Evolutionary conservation across 1,140 invertebrate genomes (phyloP), one percentile per base, ranked within the genome.

Genomic region (Lasaia peninsularis): DNA sequence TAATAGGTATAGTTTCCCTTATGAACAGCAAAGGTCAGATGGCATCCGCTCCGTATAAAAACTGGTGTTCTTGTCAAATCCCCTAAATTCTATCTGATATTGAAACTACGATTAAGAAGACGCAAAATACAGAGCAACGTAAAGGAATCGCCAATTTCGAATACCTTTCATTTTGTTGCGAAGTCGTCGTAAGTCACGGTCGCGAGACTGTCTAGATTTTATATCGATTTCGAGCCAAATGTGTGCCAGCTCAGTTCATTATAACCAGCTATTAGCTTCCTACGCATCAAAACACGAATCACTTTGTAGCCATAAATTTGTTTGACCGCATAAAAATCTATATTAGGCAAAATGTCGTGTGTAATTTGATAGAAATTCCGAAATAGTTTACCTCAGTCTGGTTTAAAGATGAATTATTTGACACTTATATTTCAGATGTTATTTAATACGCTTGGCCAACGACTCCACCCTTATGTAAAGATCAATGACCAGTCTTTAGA

Each of bases 341-440:
- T 48, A 48, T 48, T 21, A 11, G 44, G 44, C 20, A 11, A 21
- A 21, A n/a, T 20, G 44, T 48, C 11, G 18, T 24, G 20, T 48
- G 11, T 48, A 48, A 48, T 48, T 48, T 24, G 20, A 20, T 20
- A 48, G 44, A 48, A 48, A 21, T 18, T 10, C 18, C 21, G 44
- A 11, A 48, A 48, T 48, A 24, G 20, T 21, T 18, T 48, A 7
- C 24, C 24, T 28, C 8, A 28, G 24, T 28, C 4, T n/a, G n/a
- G 16, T 6, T 48, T 48, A 21, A 21, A 48, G 20, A 21, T 48
- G 44, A 48, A 48, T 6, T 48, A 48, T 24, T 48, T n/a, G 44
- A 21, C n/a, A 21, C 18, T 48, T 10, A 5, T 16, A 9, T 9
- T 9, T 40, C 20, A 48, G 6, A 0, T 20, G 3, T 21, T 6